Conservation (phyloP, 2,888 invertebrate genomes). For the Scaptomyza caliginosa region DNA sequence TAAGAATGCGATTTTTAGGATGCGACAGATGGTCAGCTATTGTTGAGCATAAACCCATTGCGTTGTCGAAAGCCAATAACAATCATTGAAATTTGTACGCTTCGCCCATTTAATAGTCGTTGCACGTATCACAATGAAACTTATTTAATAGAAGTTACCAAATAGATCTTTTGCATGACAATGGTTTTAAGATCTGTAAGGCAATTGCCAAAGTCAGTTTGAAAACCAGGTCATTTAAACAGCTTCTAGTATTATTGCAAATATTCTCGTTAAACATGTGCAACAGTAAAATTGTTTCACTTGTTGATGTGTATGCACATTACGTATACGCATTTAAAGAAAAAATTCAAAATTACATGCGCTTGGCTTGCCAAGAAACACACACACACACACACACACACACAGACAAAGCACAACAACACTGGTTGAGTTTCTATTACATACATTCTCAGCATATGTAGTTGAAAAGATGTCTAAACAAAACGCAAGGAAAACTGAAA, state of each 20-base stretch:
- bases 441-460: constrained; percentile 36
- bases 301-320: constrained; percentile 62
- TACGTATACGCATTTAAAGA: constrained; percentile 58
- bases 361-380: constrained; percentile 37
- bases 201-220: too few species aligned
- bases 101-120: not conserved
- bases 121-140: not conserved
- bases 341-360: constrained; percentile 51
- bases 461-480: constrained; percentile 59
- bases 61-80: not conserved
- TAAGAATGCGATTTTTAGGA: constrained; percentile 38
- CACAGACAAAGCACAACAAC: constrained; percentile 1
- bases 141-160: not conserved
- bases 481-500: constrained; percentile 27
- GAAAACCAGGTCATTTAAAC: not conserved
- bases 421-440: constrained; percentile 34
- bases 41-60: constrained; percentile 13
- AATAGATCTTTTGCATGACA: not conserved
- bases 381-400: not conserved
- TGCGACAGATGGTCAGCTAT: constrained; percentile 37
- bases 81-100: not conserved
- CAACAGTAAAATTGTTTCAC: constrained; percentile 32
- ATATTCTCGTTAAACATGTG: constrained; percentile 14
- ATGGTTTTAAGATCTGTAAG: too few species aligned
- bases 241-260: not conserved